A percentile compares a stretch with the other conserved stretches of the same genome.
These are phyloP conservation scores for Saccostrea cuccullata DNA, from an alignment of 1,140 invertebrate species.

Conservation along the genomic window DNA sequence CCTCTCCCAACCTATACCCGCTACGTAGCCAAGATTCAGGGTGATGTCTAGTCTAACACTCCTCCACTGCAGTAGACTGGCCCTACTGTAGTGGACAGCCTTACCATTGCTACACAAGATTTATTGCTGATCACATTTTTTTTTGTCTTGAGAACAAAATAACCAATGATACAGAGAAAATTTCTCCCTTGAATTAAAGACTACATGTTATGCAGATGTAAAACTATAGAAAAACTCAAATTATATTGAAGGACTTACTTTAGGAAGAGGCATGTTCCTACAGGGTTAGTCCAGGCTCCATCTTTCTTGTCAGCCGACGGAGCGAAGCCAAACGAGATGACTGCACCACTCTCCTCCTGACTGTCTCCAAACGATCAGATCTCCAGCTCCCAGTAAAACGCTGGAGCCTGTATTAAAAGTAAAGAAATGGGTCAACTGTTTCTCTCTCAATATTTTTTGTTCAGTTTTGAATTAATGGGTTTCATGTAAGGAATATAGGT, in stretches of 20 bases:
- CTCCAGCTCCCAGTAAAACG: slow-evolving; percentile 78
- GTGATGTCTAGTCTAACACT: slow-evolving; percentile 76
- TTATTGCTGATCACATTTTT: too few relatives aligned
- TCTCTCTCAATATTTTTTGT: too few relatives aligned
- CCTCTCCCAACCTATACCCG: slow-evolving; percentile 78
- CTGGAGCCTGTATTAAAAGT: slow-evolving; percentile 69
- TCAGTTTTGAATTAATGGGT: too few relatives aligned
- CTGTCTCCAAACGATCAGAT: slow-evolving; percentile 77
- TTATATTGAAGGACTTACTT: slow-evolving; percentile 69
- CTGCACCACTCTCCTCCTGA: slow-evolving; percentile 75
- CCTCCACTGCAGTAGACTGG: slow-evolving; percentile 78
- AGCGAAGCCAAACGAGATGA: slow-evolving; percentile 78
- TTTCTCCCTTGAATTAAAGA: too few relatives aligned
- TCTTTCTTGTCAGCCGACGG: slow-evolving; percentile 77
- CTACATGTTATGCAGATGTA: too few relatives aligned
- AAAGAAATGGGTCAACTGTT: not conserved
- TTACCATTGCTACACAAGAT: slow-evolving; percentile 73
- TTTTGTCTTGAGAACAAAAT: too few relatives aligned
- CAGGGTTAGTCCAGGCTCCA: slow-evolving; percentile 77
- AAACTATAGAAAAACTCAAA: too few relatives aligned
- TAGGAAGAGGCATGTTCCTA: slow-evolving; percentile 77
- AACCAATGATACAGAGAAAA: too few relatives aligned
- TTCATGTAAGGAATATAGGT: too few relatives aligned
- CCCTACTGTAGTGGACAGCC: slow-evolving; percentile 79
- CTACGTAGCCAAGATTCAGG: slow-evolving; percentile 76